These are phyloP conservation scores for Dolichotis patagonum DNA, from an alignment of 2,113 vertebrate genomes.

Conservation along the genomic window DNA sequence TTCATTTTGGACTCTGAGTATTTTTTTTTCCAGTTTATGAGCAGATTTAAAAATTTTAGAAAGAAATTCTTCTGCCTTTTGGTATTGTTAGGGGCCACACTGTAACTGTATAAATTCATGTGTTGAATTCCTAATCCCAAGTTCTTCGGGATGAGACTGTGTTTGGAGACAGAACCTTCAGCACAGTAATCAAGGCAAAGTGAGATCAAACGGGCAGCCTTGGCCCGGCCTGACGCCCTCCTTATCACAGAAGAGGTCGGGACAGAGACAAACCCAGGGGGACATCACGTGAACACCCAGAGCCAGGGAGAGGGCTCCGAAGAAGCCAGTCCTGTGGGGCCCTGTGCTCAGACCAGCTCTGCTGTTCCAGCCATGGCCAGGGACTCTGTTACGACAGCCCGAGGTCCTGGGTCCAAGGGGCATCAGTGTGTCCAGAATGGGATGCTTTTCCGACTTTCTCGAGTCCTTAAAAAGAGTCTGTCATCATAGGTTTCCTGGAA, in stretches of 20 bases:
- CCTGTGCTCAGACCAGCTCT: not conserved
- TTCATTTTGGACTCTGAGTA: not conserved
- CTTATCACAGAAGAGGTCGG: not conserved
- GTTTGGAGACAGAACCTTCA: slow-evolving; percentile 1
- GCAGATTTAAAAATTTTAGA: not conserved
- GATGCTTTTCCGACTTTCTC: not conserved
- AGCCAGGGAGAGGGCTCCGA: not conserved
- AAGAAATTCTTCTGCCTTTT: not conserved
- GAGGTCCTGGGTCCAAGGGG: not conserved
- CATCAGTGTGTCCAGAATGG: not conserved
- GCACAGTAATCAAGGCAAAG: not conserved
- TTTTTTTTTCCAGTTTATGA: not conserved
- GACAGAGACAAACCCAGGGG: not conserved
- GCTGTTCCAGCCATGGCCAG: not conserved
- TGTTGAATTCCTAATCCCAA: not conserved
- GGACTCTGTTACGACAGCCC: not conserved
- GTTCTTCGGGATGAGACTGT: not conserved
- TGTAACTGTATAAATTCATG: not conserved
- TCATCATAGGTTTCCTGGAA: not conserved
- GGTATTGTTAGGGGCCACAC: not conserved
- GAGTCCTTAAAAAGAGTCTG: not conserved
- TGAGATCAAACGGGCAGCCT: not conserved
- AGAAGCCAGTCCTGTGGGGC: not conserved
- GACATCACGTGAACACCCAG: not conserved
- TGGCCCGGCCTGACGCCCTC: not conserved